Percentiles rank a stretch among this genome's conserved stretches.
Conservation (phyloP, 2,113 vertebrate genomes). For the Catharus fuscescens region DNA sequence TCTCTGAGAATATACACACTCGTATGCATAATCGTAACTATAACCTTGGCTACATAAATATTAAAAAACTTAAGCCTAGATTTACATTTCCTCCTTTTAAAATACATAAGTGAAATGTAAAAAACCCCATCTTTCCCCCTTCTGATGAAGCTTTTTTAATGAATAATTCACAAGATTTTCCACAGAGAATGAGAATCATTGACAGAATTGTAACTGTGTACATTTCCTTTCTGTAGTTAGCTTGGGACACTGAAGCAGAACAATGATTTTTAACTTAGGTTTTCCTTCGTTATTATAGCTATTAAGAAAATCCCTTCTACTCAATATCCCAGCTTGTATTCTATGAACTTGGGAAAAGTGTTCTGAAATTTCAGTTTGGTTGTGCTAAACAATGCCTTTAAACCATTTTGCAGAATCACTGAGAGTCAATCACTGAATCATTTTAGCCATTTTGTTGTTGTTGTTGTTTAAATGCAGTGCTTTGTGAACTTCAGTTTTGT, state of each 20-base stretch:
- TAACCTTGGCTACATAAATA: background rate
- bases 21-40: background rate
- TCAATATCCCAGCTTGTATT: background rate
- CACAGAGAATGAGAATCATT: background rate
- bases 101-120: background rate
- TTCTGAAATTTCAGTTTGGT: background rate
- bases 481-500: background rate
- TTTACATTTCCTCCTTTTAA: background rate
- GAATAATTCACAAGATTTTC: conserved; percentile 25
- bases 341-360: background rate
- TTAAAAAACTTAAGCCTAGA: background rate
- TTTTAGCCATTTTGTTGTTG: background rate
- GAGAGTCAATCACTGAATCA: background rate
- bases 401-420: background rate
- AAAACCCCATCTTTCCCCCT: background rate
- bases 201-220: background rate
- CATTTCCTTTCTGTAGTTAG: conserved; percentile 25
- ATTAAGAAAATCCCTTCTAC: conserved; percentile 24
- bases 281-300: background rate
- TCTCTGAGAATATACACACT: background rate
- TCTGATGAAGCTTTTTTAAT: background rate
- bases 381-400: background rate
- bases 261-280: background rate
- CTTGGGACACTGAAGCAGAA: background rate
- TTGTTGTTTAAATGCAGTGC: background rate